These are phyloP conservation scores for Plebejus melissa DNA, from an alignment of 2,888 invertebrate genomes.

Conservation along the genomic window DNA sequence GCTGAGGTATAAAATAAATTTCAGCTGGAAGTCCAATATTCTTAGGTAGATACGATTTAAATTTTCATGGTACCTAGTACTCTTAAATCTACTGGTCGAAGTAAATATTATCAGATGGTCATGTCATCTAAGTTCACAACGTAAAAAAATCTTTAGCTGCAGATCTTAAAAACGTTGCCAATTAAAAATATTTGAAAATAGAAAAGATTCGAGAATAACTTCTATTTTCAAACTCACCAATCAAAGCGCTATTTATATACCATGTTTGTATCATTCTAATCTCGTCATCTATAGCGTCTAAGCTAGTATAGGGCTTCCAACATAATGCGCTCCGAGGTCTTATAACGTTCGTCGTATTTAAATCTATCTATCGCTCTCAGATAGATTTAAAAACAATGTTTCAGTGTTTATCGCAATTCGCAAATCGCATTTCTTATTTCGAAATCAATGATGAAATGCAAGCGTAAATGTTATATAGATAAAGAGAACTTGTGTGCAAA, in stretches of 20 bases:
- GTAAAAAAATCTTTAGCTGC: not conserved
- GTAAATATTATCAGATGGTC: no score
- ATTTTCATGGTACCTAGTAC: no score
- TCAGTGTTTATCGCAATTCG: not conserved
- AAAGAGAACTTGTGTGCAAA: not conserved
- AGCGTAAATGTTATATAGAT: not conserved
- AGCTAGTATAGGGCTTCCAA: constrained; percentile 36
- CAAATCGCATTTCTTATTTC: not conserved
- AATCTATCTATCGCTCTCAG: constrained; percentile 33
- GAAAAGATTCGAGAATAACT: not conserved
- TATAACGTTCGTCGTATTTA: constrained; percentile 31
- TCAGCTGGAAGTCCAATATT: no score
- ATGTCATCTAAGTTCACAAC: no score
- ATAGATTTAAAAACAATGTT: not conserved
- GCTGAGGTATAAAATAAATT: not conserved
- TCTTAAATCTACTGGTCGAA: no score
- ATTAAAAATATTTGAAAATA: not conserved
- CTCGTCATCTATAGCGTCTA: constrained; percentile 36
- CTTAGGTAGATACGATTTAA: no score
- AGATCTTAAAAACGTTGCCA: not conserved
- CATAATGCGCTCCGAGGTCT: constrained; percentile 31
- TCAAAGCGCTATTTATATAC: constrained; percentile 4
- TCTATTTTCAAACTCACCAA: constrained; percentile 6
- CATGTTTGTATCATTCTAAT: constrained; percentile 29
- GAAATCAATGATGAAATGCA: not conserved